phyloP scores from a whole-genome alignment of 2,888 invertebrate genomes.

The Linnaemya tessellans region DNA sequence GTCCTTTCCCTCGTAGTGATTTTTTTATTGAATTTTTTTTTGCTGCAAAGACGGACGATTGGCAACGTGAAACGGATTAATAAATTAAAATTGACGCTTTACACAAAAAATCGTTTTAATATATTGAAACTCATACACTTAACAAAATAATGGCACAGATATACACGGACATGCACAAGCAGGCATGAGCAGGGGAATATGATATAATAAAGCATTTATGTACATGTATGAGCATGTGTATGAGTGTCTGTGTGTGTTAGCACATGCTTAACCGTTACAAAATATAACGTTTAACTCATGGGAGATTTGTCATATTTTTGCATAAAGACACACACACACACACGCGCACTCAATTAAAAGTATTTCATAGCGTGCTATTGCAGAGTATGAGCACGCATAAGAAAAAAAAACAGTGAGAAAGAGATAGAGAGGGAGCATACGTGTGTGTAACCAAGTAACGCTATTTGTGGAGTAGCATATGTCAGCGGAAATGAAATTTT shows the following conservation, averaged over 20 bases:
- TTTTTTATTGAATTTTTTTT: background rate
- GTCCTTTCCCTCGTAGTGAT: background rate
- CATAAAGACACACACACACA: too few species aligned
- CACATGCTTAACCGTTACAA: background rate
- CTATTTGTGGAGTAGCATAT: conserved; percentile 49
- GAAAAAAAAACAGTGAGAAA: background rate
- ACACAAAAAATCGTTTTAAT: conserved; percentile 68
- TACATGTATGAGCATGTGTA: too few species aligned
- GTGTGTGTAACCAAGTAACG: background rate
- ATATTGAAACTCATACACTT: conserved; percentile 35
- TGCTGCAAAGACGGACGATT: conserved; percentile 2
- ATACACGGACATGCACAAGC: background rate
- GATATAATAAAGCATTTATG: background rate
- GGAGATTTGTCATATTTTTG: conserved; percentile 50
- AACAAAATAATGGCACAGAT: conserved; percentile 12
- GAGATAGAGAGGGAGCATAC: background rate
- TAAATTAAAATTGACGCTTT: conserved; percentile 74
- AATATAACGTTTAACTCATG: conserved; percentile 36
- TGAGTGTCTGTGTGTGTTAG: background rate
- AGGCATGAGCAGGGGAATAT: background rate
- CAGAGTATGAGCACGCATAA: background rate
- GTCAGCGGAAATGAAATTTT: conserved; percentile 67
- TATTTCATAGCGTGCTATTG: background rate
- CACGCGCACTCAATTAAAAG: too few species aligned
- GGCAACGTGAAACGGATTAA: conserved; percentile 55